phyloP scores from a whole-genome alignment of 2,113 vertebrate genomes.

The Eulacestoma nigropectus region DNA sequence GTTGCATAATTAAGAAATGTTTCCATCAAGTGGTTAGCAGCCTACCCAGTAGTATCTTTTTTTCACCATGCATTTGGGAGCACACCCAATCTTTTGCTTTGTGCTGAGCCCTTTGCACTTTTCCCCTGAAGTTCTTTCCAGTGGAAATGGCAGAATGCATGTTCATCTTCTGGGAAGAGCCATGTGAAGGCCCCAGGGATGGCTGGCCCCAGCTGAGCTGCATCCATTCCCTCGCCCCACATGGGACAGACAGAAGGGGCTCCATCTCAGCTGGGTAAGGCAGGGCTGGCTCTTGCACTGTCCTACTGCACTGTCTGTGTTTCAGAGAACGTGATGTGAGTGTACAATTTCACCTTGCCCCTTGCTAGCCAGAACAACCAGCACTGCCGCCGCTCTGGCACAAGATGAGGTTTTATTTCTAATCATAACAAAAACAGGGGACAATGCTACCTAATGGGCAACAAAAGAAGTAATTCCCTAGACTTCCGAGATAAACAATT shows the following conservation, averaged over 20 bases:
- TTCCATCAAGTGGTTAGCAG: slow-evolving; percentile 2
- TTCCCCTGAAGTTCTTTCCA: neutral
- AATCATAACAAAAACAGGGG: neutral
- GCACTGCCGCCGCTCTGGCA: fast-evolving
- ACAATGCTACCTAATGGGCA: neutral
- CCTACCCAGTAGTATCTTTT: neutral
- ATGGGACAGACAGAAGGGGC: fast-evolving
- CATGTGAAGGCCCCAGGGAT: neutral
- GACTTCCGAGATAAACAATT: neutral
- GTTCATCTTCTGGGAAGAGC: neutral
- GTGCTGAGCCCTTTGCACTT: neutral
- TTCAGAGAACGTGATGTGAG: fast-evolving
- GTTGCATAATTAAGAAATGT: slow-evolving; percentile 13
- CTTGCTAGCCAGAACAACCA: neutral
- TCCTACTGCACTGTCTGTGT: fast-evolving
- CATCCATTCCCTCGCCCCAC: fast-evolving
- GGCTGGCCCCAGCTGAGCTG: fast-evolving
- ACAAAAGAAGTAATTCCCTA: neutral
- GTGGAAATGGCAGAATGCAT: neutral
- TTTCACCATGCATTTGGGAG: neutral
- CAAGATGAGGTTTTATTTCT: neutral
- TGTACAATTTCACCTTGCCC: neutral
- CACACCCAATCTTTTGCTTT: neutral
- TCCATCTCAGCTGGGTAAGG: neutral
- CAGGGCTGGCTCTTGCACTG: fast-evolving